Base-by-base conservation (phyloP, 2,888 invertebrate genomes). In the Opisthograptis luteolata region DNA sequence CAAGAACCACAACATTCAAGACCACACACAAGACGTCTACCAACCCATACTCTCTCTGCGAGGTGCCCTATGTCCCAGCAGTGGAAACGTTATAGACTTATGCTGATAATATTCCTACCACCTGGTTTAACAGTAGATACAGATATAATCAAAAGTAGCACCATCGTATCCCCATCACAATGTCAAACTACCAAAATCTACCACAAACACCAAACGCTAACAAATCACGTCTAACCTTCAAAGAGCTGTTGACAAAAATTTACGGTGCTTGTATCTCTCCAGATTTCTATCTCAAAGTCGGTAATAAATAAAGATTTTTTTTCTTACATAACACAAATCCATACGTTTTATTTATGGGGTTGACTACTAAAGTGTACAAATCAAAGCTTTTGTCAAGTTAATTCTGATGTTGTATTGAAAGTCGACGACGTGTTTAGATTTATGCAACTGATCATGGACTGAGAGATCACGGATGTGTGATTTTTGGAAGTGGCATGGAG, bases 301-400 rank as follows among this genome's bases (percentile, higher is more conserved):
- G 66, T 70, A 69, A 84, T 85, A 85, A 84, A 87, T 85, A 77
- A 76, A 67, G 65, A 64, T 75, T 81, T 80, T n/a, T 76, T 80
- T 77, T 76, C 62, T 67, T 67, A 55, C 66, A 58, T 64, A 74
- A 70, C 46, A 49, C 20, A 40, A 45, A 57, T 51, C 50, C 51
- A 73, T 69, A 69, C 60, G 52, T 54, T 50, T 62, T 81, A 83
- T 86, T 84, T 84, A 87, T 81, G 75, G 72, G 69, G 70, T 64
- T 45, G 51, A 70, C 53, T 69, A 64, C 72, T 67, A 81, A n/a
- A n/a, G n/a, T n/a, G n/a, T n/a, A 88, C 87, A 87, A 87, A 87
- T 88, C 87, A 87, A 81, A 56, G 72, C 70, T 73, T 76, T 84
- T 81, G 78, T 77, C 59, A 54, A 54, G 62, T 63, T 64, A 69